A percentile compares a stretch with the other conserved stretches of the same genome.
phyloP scores from a whole-genome alignment of 2,888 invertebrate species.

The Elmis aenea region DNA sequence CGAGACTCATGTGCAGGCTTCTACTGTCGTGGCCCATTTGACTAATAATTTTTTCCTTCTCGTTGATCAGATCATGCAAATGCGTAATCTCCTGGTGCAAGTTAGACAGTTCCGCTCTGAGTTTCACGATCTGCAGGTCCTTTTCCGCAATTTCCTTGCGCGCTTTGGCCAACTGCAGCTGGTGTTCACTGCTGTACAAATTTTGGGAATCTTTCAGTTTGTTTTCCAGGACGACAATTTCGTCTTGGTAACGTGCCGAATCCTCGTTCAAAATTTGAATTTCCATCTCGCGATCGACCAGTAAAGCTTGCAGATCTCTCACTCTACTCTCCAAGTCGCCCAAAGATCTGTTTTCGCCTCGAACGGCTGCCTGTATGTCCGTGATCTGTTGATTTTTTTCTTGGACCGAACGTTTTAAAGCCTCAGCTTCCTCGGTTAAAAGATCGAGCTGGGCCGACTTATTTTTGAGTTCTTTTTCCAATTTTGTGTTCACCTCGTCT shows the following conservation, averaged over 20 bases:
- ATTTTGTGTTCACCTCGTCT: slow-evolving; percentile 31
- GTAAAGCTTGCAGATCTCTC: slow-evolving; percentile 30
- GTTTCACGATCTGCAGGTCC: slow-evolving; percentile 28
- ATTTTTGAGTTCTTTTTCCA: slow-evolving; percentile 33
- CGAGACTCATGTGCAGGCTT: slow-evolving; percentile 51
- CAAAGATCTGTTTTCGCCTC: slow-evolving; percentile 35
- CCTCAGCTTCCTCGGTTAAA: slow-evolving; percentile 18
- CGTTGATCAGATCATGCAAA: slow-evolving; percentile 54
- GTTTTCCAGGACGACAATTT: slow-evolving; percentile 44
- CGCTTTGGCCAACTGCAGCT: slow-evolving; percentile 21
- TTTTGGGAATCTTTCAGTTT: slow-evolving; percentile 10
- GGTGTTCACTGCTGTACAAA: slow-evolving; percentile 9
- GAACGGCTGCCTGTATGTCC: slow-evolving; percentile 25
- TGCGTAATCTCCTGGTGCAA: slow-evolving; percentile 52
- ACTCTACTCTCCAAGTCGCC: slow-evolving; percentile 47
- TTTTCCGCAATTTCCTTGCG: slow-evolving; percentile 28
- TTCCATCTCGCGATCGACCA: slow-evolving; percentile 50
- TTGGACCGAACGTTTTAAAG: slow-evolving; percentile 13
- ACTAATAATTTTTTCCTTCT: slow-evolving; percentile 55
- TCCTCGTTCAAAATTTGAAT: slow-evolving; percentile 54
- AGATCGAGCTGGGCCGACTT: slow-evolving; percentile 27
- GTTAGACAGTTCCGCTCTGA: slow-evolving; percentile 34
- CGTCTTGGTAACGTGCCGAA: slow-evolving; percentile 50
- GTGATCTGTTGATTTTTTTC: slow-evolving; percentile 36
- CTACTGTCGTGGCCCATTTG: slow-evolving; percentile 57